Evolutionary conservation across 2,888 invertebrate species (phyloP).

Genomic region (Subacronicta megacephala): DNA sequence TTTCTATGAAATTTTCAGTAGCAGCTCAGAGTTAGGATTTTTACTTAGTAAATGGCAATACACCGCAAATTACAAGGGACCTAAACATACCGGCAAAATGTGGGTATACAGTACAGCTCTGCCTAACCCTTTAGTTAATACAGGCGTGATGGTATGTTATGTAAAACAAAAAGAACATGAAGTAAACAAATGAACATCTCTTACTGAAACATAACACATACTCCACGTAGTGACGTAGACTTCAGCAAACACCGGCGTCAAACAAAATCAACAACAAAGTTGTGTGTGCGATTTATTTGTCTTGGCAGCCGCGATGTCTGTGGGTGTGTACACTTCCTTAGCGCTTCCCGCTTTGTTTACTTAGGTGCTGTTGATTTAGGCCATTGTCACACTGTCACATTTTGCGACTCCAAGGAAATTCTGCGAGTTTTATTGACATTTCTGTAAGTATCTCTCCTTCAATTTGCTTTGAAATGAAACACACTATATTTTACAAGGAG

Average conservation of each 20-base stretch:
- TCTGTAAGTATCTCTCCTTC: neutral
- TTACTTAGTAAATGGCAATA: no score
- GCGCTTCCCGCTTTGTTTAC: conserved; percentile 18
- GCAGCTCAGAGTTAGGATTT: no score
- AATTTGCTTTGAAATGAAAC: neutral
- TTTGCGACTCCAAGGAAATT: conserved; percentile 11
- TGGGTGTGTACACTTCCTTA: conserved; percentile 22
- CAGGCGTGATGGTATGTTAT: no score
- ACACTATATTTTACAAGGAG: neutral
- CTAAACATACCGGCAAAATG: no score
- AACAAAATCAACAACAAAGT: conserved; percentile 32
- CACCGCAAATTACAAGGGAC: no score
- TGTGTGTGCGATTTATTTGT: conserved; percentile 34
- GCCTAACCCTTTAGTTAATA: no score
- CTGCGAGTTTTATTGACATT: conserved; percentile 7
- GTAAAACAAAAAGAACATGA: neutral
- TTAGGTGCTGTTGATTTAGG: conserved; percentile 41
- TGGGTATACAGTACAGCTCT: no score
- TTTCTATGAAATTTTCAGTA: no score
- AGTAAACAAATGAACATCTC: no score
- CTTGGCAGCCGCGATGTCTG: conserved; percentile 17
- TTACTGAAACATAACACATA: neutral
- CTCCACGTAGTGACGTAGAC: neutral
- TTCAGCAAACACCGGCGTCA: conserved; percentile 6
- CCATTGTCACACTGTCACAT: conserved; percentile 25